Conservation (phyloP, 2,113 vertebrate genomes). For the Mobula hypostoma region DNA sequence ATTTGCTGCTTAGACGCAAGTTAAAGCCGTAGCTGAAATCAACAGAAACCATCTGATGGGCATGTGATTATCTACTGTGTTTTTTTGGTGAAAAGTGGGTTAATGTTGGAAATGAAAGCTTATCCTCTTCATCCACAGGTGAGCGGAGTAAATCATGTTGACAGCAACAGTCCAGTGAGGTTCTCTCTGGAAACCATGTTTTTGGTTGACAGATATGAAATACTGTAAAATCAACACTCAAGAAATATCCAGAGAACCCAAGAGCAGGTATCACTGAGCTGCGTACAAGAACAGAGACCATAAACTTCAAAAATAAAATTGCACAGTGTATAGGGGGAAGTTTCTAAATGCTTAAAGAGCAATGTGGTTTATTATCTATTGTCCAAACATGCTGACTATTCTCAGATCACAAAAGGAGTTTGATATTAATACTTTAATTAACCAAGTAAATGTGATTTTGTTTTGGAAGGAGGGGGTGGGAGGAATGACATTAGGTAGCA, state of each 20-base stretch:
- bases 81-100: neutral
- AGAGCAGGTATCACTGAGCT: neutral
- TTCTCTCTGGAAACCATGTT: slow-evolving; percentile 92
- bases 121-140: slow-evolving; percentile 58
- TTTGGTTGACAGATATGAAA: slow-evolving; percentile 93
- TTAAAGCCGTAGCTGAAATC: neutral
- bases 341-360: neutral
- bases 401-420: slow-evolving; percentile 31
- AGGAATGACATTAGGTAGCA: slow-evolving; percentile 19
- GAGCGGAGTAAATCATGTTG: slow-evolving; percentile 85
- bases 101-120: neutral
- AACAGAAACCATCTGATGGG: neutral
- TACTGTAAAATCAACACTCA: slow-evolving; percentile 62
- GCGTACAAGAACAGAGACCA: neutral
- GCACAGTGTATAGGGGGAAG: neutral
- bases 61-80: neutral
- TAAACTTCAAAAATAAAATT: slow-evolving; percentile 17
- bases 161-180: slow-evolving; percentile 75
- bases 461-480: neutral
- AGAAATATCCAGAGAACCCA: neutral
- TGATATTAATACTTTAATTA: slow-evolving; percentile 38
- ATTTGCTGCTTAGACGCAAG: neutral
- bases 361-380: slow-evolving; percentile 16
- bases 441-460: slow-evolving; percentile 32
- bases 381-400: slow-evolving; percentile 31